Evolutionary conservation across 92 coral and sea anemone species (phyloP).

Genomic region (Porites evermanni): DNA sequence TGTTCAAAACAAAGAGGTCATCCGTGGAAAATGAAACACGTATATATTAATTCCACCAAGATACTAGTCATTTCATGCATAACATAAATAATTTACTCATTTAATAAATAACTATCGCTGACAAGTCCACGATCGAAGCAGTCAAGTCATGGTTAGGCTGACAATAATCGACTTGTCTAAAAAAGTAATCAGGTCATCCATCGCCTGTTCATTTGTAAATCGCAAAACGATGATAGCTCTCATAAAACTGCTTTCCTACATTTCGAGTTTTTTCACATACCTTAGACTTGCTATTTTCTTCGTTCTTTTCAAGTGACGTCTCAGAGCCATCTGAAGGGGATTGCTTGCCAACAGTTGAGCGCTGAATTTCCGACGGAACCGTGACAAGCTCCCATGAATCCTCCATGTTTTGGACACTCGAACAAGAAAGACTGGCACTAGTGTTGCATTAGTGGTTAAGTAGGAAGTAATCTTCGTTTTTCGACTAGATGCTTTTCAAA

Average conservation of each 20-base stretch:
- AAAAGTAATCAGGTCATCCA: too few species aligned
- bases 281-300: conserved; percentile 28
- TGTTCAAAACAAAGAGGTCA: not conserved
- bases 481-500: too few species aligned
- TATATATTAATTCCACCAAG: not conserved
- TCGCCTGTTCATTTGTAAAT: not conserved
- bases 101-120: not conserved
- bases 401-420: conserved; percentile 59
- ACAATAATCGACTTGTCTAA: too few species aligned
- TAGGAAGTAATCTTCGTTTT: not conserved
- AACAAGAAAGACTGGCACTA: not conserved
- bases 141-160: not conserved
- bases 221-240: not conserved
- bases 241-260: not conserved
- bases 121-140: not conserved
- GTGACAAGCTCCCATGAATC: conserved; percentile 74
- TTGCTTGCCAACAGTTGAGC: conserved; percentile 36
- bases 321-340: conserved; percentile 25
- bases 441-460: too few species aligned
- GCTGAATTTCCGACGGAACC: conserved; percentile 77
- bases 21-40: not conserved
- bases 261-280: not conserved
- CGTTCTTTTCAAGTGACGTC: conserved; percentile 18
- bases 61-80: too few species aligned
- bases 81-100: not conserved